phyloP scores from a whole-genome alignment of 2,797 vertebrate genomes.

The Manis pentadactyla region DNA sequence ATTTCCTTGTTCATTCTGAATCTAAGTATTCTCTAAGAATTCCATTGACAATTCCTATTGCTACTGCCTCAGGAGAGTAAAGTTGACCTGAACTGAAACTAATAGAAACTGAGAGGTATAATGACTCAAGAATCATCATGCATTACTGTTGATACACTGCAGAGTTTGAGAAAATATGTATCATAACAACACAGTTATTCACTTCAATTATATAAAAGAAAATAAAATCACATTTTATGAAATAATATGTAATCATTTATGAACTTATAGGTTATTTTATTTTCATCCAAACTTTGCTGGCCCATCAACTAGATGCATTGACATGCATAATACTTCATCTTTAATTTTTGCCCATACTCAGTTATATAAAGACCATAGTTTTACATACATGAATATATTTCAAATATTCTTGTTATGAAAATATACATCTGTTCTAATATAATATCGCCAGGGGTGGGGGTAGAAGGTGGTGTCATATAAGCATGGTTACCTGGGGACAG shows the following conservation, averaged over 20 bases:
- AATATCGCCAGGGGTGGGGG: neutral
- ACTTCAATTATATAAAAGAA: slow-evolving; percentile 10
- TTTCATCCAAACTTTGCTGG: neutral
- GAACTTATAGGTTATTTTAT: neutral
- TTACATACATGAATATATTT: neutral
- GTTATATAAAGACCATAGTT: neutral
- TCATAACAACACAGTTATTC: neutral
- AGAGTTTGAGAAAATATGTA: slow-evolving; percentile 29
- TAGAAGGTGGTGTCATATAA: neutral
- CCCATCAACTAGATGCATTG: neutral
- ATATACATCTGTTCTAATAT: neutral
- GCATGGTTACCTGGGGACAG: neutral
- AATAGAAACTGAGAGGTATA: neutral
- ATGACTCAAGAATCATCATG: neutral
- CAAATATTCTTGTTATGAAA: neutral
- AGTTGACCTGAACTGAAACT: slow-evolving; percentile 27
- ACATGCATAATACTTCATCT: neutral
- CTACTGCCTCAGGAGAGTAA: neutral
- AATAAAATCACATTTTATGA: slow-evolving; percentile 27
- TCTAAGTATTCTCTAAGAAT: slow-evolving; percentile 36
- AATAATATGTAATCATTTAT: neutral
- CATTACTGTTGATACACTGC: neutral
- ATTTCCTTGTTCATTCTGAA: slow-evolving; percentile 20
- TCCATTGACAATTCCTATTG: neutral
- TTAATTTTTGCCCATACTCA: slow-evolving; percentile 16